Base-by-base conservation (phyloP, 1,140 invertebrate species). In the Maconellicoccus hirsutus region DNA sequence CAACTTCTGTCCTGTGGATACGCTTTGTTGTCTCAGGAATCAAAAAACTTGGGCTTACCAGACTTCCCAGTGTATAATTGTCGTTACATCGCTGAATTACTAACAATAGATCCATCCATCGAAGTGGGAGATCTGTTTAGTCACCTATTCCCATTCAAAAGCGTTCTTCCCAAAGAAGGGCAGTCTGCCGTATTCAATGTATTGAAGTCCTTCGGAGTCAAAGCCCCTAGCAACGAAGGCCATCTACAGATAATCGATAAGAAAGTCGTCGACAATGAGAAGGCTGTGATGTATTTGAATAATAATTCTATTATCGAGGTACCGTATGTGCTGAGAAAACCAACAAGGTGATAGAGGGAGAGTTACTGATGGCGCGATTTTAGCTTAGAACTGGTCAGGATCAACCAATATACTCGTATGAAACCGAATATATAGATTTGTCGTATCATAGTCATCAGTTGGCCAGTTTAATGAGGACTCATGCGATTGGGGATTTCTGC, bases 41-140 rank as follows among this genome's bases (percentile, higher is more conserved):
- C 84, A 72, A 76, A 83, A 76, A 78, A 83, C 76, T 78, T 93
- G 26, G 87, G 86, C 70, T 79, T 98, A 42, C 93, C 93, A 0
- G 93, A 96, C 81, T 96, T 98, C 79, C 95, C 96, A 0, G 77
- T 96, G 0, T 91, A 96, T 76, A 95, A 89, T 82, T 77, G 97
- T 16, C 76, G 80, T 0, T 78, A 81, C 6, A 85, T 86, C 22
- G 86, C 87, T 0, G 78, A 83, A 75, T 86, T 97, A 75, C 77
- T 96, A 85, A 91, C 94, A 42, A 33, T 39, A 39, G 61, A 61
- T 71, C 79, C 69, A 23, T n/a, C 29, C 1, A 42, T 70, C 6
- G 22, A 66, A 1, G 66, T 70, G 4, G 52, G 0, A 19, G 69
- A 23, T 1, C 39, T 38, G 12, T 73, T 70, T 70, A 75, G 3